Percentiles rank a stretch among this genome's conserved stretches.
Evolutionary conservation across 1,140 invertebrate genomes (phyloP).

Genomic region (Notospermus geniculatus): DNA sequence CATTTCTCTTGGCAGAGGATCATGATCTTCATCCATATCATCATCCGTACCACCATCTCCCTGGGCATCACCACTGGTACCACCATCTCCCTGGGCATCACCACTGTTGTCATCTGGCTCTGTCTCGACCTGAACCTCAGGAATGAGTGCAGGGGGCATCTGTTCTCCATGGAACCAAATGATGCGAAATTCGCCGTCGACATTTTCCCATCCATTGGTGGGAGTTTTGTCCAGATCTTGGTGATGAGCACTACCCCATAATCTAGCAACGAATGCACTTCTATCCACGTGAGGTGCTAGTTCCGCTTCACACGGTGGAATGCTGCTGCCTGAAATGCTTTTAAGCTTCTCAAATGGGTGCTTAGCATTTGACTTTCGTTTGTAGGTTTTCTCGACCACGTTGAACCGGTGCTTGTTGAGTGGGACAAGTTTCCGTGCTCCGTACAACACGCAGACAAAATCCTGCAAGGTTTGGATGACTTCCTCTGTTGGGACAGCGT

Average conservation of each 20-base stretch:
- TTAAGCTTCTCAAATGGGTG: no score
- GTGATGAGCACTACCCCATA: constrained; percentile 1
- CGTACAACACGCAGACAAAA: constrained; percentile 16
- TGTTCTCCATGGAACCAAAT: constrained; percentile 1
- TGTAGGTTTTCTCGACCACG: neutral
- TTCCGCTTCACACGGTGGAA: constrained; percentile 1
- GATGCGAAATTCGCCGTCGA: constrained; percentile 3
- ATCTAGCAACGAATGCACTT: constrained; percentile 4
- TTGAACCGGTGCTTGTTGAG: neutral
- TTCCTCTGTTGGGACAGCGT: neutral
- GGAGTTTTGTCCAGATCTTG: constrained; percentile 1
- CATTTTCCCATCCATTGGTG: constrained; percentile 3
- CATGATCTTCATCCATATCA: neutral
- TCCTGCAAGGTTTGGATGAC: neutral
- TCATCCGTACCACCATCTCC: no score
- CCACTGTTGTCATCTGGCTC: constrained; percentile 3
- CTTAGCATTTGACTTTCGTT: neutral
- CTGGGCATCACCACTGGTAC: no score
- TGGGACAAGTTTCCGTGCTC: neutral
- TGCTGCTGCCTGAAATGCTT: no score
- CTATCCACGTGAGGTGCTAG: no score
- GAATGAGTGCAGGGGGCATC: constrained; percentile 4
- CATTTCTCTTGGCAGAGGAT: constrained; percentile 4
- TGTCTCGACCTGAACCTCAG: neutral
- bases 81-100: neutral